These are phyloP conservation scores for Linnaemya tessellans DNA, from an alignment of 2,888 invertebrate species.

Conservation along the genomic window DNA sequence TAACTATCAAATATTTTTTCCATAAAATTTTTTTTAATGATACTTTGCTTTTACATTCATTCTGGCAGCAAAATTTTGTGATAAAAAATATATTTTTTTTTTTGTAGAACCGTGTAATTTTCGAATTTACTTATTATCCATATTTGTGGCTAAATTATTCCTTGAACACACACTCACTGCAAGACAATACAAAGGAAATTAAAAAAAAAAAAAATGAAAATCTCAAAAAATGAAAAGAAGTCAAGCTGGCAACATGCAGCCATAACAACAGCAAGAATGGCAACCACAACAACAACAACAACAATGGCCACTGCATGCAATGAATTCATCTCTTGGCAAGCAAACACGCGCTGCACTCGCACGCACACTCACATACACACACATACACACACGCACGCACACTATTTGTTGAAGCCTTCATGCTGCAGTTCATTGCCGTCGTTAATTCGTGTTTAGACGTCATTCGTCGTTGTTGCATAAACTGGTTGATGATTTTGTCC, in stretches of 20 bases:
- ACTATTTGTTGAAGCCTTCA: not conserved
- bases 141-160: no score
- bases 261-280: not conserved
- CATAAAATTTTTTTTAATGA: no score
- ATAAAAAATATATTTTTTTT: no score
- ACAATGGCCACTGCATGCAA: not conserved
- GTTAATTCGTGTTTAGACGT: conserved; percentile 63
- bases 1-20: no score
- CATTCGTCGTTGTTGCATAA: conserved; percentile 54
- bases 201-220: not conserved
- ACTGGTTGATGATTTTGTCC: conserved; percentile 54
- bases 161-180: not conserved
- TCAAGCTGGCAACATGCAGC: conserved; percentile 47
- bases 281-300: not conserved
- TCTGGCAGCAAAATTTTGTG: no score
- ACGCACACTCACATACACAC: no score
- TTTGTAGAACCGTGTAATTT: no score
- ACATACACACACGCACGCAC: no score
- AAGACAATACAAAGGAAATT: not conserved
- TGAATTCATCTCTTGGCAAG: not conserved
- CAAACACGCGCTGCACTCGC: no score
- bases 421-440: conserved; percentile 12
- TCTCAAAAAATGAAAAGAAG: no score
- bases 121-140: no score
- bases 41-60: no score